A percentile compares a stretch with the other conserved stretches of the same genome.
Evolutionary conservation across 2,113 vertebrate species (phyloP).

Genomic region (Protomyctophum bolini): DNA sequence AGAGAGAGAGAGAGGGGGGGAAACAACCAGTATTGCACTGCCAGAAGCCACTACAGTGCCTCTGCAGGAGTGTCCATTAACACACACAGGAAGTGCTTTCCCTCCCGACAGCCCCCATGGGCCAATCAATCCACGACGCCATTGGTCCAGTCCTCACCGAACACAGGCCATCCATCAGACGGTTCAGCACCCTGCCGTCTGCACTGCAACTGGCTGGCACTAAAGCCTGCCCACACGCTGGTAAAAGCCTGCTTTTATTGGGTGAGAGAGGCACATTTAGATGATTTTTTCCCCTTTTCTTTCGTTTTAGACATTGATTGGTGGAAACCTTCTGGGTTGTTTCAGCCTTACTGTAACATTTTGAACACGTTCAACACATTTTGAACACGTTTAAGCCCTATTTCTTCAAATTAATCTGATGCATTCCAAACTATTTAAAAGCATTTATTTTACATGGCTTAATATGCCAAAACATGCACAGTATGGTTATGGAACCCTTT

Average conservation of each 20-base stretch:
- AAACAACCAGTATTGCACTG: slow-evolving; percentile 48
- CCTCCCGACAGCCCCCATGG: slow-evolving; percentile 63
- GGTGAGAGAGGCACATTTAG: slow-evolving; percentile 53
- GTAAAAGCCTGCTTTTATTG: slow-evolving; percentile 48
- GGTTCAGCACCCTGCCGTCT: slow-evolving; percentile 65
- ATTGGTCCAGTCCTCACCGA: slow-evolving; percentile 62
- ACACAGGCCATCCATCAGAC: slow-evolving; percentile 71
- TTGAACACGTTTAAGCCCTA: no score
- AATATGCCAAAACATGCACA: no score
- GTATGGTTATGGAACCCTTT: no score
- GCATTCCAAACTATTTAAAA: no score
- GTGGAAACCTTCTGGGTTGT: slow-evolving; percentile 33
- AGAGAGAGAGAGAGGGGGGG: neutral
- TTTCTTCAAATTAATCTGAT: no score
- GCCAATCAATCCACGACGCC: slow-evolving; percentile 74
- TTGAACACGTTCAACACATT: slow-evolving; percentile 22
- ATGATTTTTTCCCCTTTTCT: slow-evolving; percentile 20
- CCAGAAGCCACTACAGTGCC: slow-evolving; percentile 63
- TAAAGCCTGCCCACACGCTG: slow-evolving; percentile 55
- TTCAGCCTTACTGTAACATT: slow-evolving; percentile 27
- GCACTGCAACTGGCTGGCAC: slow-evolving; percentile 61
- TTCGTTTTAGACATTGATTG: slow-evolving; percentile 36
- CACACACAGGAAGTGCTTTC: slow-evolving; percentile 74
- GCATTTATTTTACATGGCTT: no score
- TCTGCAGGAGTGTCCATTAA: slow-evolving; percentile 73